These are phyloP conservation scores for Polydrusus pterygomalis DNA, from an alignment of 2,888 invertebrate genomes.

Conservation along the genomic window DNA sequence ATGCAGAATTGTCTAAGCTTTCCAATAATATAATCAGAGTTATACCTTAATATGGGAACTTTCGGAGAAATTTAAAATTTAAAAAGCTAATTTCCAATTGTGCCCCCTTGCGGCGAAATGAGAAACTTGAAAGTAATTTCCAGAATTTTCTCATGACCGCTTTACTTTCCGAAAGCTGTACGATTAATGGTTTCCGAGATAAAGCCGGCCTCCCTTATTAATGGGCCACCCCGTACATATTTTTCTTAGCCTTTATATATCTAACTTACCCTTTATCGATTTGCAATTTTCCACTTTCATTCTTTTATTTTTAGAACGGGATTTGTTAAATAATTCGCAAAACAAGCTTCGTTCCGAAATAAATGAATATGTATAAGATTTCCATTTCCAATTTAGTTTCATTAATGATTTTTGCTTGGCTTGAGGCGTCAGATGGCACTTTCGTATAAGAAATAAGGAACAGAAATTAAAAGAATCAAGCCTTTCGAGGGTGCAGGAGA, in stretches of 20 bases:
- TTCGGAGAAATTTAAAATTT: too few relatives aligned
- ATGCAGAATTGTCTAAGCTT: too few relatives aligned
- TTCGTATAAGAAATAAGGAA: not conserved
- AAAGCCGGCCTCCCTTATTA: too few relatives aligned
- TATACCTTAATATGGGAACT: too few relatives aligned
- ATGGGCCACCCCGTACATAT: too few relatives aligned
- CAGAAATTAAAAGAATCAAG: not conserved
- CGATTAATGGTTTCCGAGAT: too few relatives aligned
- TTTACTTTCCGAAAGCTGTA: too few relatives aligned
- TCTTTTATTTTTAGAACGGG: constrained; percentile 18
- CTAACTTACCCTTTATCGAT: constrained; percentile 5
- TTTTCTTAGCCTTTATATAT: not conserved
- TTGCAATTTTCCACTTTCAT: constrained; percentile 21
- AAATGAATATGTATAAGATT: constrained; percentile 40
- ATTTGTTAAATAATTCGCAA: constrained; percentile 29
- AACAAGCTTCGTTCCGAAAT: constrained; percentile 10
- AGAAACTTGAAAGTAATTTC: too few relatives aligned
- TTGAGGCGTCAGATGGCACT: constrained; percentile 9
- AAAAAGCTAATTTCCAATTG: too few relatives aligned
- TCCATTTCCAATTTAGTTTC: constrained; percentile 8
- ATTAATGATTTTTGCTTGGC: constrained; percentile 6
- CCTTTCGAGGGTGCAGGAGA: not conserved
- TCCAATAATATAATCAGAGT: too few relatives aligned
- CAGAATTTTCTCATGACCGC: too few relatives aligned
- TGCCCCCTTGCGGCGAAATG: too few relatives aligned